Base-by-base conservation (phyloP, 1,140 invertebrate genomes). In the Apis dorsata region DNA sequence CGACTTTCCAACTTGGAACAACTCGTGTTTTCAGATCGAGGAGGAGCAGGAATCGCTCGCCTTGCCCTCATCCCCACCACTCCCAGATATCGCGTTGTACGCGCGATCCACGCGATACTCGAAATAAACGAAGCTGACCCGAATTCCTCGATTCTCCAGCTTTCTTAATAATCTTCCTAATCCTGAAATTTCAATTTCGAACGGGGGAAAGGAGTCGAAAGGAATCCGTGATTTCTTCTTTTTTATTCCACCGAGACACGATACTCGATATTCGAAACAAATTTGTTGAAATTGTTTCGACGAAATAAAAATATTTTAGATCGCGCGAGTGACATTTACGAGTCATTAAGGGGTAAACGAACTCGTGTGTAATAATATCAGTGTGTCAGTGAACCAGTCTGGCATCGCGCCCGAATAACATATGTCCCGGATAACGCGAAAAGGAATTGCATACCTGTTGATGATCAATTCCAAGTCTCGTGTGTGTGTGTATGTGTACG, bases 41-140 rank as follows among this genome's bases (percentile, higher is more conserved):
- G 3, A 78, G 59, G 62, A 28, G 62, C 51, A 34, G 34, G 34
- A 34, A 34, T 34, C 34, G 2, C 34, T 34, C 24, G 24, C 24
- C 24, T 24, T 24, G 24, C 24, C 24, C 24, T 24, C 24, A 24
- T 24, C 34, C 34, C 3, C 34, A 28, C 28, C 28, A 2, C 28
- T 28, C 2, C 34, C 34, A 55, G 57, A 76, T 85, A 79, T 74
- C 34, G 17, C n/a, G 55, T 85, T 87, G 24, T 24, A 83, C 59
- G 11, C 74, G 51, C 17, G 12, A 60, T 84, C 24, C 81, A 81
- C 66, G 28, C 66, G 65, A 51, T 60, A 55, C 76, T 65, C 68
- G 57, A 19, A 68, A 80, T 81, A 71, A 70, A 85, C 73, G 0
- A 8, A 49, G n/a, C n/a, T 73, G 63, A 84, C 69, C 77, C 72